phyloP scores from a whole-genome alignment of 2,113 vertebrate species.

The Percina caprodes region DNA sequence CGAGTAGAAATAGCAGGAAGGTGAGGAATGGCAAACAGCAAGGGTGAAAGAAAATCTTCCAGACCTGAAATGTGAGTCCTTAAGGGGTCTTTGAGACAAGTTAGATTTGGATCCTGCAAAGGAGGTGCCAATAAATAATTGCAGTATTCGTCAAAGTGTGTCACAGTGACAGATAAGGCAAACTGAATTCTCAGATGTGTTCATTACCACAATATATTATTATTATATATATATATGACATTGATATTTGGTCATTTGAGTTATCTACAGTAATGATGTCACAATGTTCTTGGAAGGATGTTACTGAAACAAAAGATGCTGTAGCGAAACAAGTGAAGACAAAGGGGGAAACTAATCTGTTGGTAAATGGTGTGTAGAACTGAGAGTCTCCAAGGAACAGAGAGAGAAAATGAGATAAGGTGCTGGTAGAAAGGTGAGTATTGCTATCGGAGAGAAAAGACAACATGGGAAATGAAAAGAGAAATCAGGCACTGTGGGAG shows the following conservation, averaged over 20 bases:
- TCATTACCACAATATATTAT: background rate
- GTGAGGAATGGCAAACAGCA: slow-evolving; percentile 49
- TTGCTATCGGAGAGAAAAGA: slow-evolving; percentile 33
- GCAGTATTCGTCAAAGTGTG: slow-evolving; percentile 10
- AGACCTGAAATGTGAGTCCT: slow-evolving; percentile 34
- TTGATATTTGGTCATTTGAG: background rate
- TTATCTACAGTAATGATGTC: slow-evolving; percentile 17
- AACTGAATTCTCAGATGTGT: background rate
- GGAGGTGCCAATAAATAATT: slow-evolving; percentile 30
- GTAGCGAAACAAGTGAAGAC: slow-evolving; percentile 23
- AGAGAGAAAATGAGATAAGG: slow-evolving; percentile 44
- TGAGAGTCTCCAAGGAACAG: slow-evolving; percentile 30
- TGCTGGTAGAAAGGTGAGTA: slow-evolving; percentile 29
- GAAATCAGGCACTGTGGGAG: slow-evolving; percentile 14
- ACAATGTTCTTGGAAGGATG: slow-evolving; percentile 15
- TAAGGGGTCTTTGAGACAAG: slow-evolving; percentile 22
- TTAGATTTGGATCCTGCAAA: background rate
- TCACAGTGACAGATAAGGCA: background rate
- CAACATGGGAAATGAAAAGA: slow-evolving; percentile 18
- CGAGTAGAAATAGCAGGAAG: slow-evolving; percentile 51
- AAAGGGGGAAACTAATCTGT: slow-evolving; percentile 16
- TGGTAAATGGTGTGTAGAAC: slow-evolving; percentile 42
- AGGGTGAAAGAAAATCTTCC: slow-evolving; percentile 26
- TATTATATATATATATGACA: background rate
- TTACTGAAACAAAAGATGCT: slow-evolving; percentile 5